Conservation (phyloP, 2,797 vertebrate genomes). For the Neosilurus mollespiculum region DNA sequence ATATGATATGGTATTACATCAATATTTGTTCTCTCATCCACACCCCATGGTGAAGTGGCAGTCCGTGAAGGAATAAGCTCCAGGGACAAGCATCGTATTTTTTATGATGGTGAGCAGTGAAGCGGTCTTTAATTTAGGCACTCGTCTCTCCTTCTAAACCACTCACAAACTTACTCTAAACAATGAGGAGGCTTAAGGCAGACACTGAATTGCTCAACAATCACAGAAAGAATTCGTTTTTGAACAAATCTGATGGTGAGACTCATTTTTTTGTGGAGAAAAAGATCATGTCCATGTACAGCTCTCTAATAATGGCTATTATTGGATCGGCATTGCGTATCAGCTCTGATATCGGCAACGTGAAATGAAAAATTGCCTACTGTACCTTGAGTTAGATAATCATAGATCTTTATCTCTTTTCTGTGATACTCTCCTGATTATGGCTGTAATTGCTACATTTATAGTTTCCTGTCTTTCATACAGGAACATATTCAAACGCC, state of each 20-base stretch:
- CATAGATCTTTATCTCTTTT: background rate
- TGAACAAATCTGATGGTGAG: background rate
- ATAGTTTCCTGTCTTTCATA: background rate
- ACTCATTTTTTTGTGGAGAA: background rate
- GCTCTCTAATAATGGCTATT: background rate
- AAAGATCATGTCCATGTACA: too few species aligned
- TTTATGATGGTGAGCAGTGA: background rate
- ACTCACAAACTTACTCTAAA: background rate
- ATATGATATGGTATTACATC: background rate
- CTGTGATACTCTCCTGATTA: background rate
- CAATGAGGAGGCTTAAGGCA: background rate
- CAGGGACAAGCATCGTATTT: background rate
- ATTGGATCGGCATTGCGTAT: background rate
- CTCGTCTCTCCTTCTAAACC: background rate
- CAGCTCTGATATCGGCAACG: background rate
- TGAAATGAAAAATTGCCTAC: background rate
- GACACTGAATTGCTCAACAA: background rate
- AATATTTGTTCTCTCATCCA: background rate
- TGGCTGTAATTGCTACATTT: background rate
- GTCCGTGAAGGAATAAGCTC: conserved; percentile 7
- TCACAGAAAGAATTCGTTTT: background rate
- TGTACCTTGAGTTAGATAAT: background rate
- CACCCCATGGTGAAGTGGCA: background rate
- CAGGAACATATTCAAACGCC: background rate
- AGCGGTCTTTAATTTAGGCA: conserved; percentile 5